phyloP scores from a whole-genome alignment of 2,797 vertebrate genomes.

The Eleutherodactylus coqui region DNA sequence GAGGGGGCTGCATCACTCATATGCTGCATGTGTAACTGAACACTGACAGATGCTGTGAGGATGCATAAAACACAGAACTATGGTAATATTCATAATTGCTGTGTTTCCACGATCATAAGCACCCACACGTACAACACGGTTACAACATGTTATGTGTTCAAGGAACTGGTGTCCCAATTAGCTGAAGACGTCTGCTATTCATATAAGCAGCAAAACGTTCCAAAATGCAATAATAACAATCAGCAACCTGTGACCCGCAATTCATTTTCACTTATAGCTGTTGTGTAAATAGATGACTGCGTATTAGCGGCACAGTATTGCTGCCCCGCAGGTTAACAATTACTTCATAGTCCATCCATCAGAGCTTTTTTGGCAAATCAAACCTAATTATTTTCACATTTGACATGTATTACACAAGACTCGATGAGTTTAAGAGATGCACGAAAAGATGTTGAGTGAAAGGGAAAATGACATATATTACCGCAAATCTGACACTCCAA shows the following conservation, averaged over 20 bases:
- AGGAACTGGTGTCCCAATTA: background rate
- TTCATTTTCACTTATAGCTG: conserved; percentile 26
- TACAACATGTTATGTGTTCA: background rate
- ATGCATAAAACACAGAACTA: background rate
- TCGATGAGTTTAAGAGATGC: conserved; percentile 7
- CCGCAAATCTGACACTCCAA: conserved; percentile 4
- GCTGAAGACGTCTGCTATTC: background rate
- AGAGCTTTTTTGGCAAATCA: conserved; percentile 30
- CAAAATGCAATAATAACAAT: conserved; percentile 26
- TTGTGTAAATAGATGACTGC: conserved; percentile 23
- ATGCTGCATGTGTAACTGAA: background rate
- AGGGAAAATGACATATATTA: conserved; percentile 24
- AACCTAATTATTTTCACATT: conserved; percentile 32
- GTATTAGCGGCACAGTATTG: background rate
- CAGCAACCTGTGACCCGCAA: conserved; percentile 32
- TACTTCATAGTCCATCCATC: conserved; percentile 30
- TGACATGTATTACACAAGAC: conserved; percentile 28
- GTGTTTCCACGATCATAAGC: background rate
- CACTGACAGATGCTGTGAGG: background rate
- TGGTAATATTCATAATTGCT: background rate
- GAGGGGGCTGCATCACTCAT: too few species aligned
- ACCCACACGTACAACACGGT: too few species aligned
- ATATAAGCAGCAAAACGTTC: background rate
- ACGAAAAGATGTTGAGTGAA: conserved; percentile 18
- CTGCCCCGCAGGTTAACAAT: conserved; percentile 28